Evolutionary conservation across 2,888 invertebrate species (phyloP).

Genomic region (Mythimna impura): DNA sequence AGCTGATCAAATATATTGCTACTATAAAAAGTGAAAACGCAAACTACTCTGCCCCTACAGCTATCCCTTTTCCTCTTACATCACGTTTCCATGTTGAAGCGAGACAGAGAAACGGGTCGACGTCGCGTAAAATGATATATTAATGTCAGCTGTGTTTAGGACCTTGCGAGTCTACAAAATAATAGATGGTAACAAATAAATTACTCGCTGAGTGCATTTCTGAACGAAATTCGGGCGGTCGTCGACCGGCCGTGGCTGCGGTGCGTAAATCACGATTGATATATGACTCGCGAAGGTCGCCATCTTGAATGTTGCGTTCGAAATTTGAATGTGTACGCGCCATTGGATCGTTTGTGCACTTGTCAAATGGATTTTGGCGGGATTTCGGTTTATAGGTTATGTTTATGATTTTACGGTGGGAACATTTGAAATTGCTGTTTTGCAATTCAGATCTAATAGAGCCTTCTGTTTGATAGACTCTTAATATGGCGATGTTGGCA

Average conservation of each 20-base stretch:
- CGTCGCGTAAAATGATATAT: constrained; percentile 90
- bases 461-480: constrained; percentile 53
- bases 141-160: constrained; percentile 91
- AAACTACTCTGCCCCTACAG: constrained; percentile 82
- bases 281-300: constrained; percentile 89
- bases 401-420: constrained; percentile 61
- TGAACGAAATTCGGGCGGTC: constrained; percentile 89
- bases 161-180: constrained; percentile 90
- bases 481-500: constrained; percentile 49
- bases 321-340: constrained; percentile 86
- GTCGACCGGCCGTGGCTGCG: constrained; percentile 86
- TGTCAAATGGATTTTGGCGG: constrained; percentile 72
- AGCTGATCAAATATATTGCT: constrained; percentile 91
- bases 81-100: constrained; percentile 41
- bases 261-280: constrained; percentile 89
- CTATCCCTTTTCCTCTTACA: constrained; percentile 75
- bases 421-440: constrained; percentile 58
- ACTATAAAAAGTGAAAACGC: constrained; percentile 91
- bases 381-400: constrained; percentile 67
- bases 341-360: constrained; percentile 82
- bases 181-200: constrained; percentile 91
- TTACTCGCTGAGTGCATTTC: constrained; percentile 89
- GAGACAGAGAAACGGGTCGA: constrained; percentile 75
- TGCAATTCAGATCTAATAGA: constrained; percentile 62
- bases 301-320: constrained; percentile 87